These are phyloP conservation scores for Beris morrisii DNA, from an alignment of 2,888 invertebrate species.

Conservation along the genomic window DNA sequence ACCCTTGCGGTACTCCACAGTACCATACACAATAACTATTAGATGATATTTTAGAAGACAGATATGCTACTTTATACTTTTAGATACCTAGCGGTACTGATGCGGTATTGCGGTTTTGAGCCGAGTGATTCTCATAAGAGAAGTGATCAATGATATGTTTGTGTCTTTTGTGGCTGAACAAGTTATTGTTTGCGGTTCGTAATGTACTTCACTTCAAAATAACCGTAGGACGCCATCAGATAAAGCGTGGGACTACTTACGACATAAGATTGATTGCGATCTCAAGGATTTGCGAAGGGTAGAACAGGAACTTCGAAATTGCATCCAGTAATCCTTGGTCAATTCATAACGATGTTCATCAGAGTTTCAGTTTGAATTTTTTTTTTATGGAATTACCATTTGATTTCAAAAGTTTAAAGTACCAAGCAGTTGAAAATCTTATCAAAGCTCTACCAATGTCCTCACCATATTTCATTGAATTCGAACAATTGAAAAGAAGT, in stretches of 20 bases:
- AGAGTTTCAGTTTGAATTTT: too few species aligned
- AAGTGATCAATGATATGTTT: slow-evolving; percentile 31
- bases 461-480: too few species aligned
- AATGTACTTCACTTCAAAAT: slow-evolving; percentile 29
- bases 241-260: slow-evolving; percentile 31
- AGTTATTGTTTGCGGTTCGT: slow-evolving; percentile 28
- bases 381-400: too few species aligned
- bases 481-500: too few species aligned
- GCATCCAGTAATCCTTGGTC: too few species aligned
- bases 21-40: slow-evolving; percentile 29
- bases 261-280: slow-evolving; percentile 27
- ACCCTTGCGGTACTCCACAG: slow-evolving; percentile 15
- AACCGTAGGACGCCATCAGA: slow-evolving; percentile 21
- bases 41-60: slow-evolving; percentile 27
- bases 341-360: too few species aligned
- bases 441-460: too few species aligned
- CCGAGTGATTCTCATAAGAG: slow-evolving; percentile 15
- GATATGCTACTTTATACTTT: slow-evolving; percentile 10
- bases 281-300: neutral
- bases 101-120: slow-evolving; percentile 10
- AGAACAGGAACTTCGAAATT: too few species aligned
- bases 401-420: too few species aligned
- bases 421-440: too few species aligned
- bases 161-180: slow-evolving; percentile 31
- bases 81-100: slow-evolving; percentile 5